Evolutionary conservation across 2,113 vertebrate genomes (phyloP).

Genomic region (Girardinichthys multiradiatus): DNA sequence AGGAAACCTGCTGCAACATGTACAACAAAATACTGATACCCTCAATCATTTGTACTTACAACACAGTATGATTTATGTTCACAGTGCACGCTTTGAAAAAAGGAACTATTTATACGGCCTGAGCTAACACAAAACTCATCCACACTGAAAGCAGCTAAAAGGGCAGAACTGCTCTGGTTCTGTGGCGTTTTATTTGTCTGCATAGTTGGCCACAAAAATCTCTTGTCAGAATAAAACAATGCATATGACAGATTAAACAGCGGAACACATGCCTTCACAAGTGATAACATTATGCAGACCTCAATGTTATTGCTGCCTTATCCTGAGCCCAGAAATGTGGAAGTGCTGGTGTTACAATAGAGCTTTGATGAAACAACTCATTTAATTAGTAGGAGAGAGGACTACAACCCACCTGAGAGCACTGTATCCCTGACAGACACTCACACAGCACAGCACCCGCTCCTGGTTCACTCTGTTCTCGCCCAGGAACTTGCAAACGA

Average conservation of each 20-base stretch:
- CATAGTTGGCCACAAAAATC: not conserved
- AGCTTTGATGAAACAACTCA: conserved; percentile 5
- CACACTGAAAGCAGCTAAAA: not conserved
- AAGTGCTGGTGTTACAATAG: conserved; percentile 2
- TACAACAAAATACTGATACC: too few species aligned
- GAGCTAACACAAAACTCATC: not conserved
- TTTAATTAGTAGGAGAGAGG: conserved; percentile 36
- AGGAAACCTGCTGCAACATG: too few species aligned
- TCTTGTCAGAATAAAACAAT: not conserved
- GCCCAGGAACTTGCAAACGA: conserved; percentile 97
- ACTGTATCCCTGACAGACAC: conserved; percentile 96
- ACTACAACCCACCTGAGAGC: conserved; percentile 87
- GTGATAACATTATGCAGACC: not conserved
- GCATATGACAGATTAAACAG: not conserved
- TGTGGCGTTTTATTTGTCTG: not conserved
- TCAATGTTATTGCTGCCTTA: conserved; percentile 17
- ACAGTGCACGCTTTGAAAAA: not conserved
- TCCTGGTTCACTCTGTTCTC: conserved; percentile 93
- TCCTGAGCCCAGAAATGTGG: conserved; percentile 4
- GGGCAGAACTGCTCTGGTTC: not conserved
- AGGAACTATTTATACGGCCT: too few species aligned
- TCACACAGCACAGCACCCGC: conserved; percentile 92
- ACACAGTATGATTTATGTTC: conserved; percentile 9
- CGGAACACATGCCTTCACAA: not conserved
- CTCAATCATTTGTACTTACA: too few species aligned